Evolutionary conservation across 2,888 invertebrate genomes (phyloP).

Genomic region (Drosophila quinaria): DNA sequence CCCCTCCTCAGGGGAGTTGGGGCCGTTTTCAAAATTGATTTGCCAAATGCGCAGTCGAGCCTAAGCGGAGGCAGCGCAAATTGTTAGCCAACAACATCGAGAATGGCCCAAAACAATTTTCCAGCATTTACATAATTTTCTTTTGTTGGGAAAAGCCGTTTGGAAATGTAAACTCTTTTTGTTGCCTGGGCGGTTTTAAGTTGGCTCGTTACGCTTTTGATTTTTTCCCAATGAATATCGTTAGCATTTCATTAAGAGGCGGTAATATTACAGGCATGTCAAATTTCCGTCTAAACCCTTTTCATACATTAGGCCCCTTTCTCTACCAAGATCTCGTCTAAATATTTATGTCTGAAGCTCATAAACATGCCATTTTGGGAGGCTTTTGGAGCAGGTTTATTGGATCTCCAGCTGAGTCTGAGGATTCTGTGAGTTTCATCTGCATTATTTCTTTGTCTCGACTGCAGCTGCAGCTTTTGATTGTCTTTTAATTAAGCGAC

Average conservation of each 20-base stretch:
- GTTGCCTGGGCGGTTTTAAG: conserved; percentile 14
- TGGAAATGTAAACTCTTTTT: conserved; percentile 53
- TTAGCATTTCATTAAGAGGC: conserved; percentile 75
- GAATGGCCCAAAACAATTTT: conserved; percentile 71
- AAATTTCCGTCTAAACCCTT: not conserved
- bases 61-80: conserved; percentile 50
- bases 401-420: conserved; percentile 45
- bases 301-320: not conserved
- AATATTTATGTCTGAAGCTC: conserved; percentile 65
- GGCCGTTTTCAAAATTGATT: conserved; percentile 67
- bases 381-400: conserved; percentile 52
- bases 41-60: conserved; percentile 63
- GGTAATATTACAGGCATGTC: conserved; percentile 34
- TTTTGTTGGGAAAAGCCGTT: conserved; percentile 56
- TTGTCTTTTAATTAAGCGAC: conserved; percentile 76
- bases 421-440: conserved; percentile 30
- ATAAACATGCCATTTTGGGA: conserved; percentile 62
- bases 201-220: conserved; percentile 64
- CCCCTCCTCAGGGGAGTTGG: conserved; percentile 7
- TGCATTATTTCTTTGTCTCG: conserved; percentile 27
- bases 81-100: conserved; percentile 48
- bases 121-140: conserved; percentile 77
- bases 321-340: conserved; percentile 38
- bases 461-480: conserved; percentile 54
- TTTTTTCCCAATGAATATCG: conserved; percentile 76